Evolutionary conservation across 1,140 invertebrate species (phyloP), one percentile per base, ranked within the genome.

Genomic region (Eurosta solidaginis): DNA sequence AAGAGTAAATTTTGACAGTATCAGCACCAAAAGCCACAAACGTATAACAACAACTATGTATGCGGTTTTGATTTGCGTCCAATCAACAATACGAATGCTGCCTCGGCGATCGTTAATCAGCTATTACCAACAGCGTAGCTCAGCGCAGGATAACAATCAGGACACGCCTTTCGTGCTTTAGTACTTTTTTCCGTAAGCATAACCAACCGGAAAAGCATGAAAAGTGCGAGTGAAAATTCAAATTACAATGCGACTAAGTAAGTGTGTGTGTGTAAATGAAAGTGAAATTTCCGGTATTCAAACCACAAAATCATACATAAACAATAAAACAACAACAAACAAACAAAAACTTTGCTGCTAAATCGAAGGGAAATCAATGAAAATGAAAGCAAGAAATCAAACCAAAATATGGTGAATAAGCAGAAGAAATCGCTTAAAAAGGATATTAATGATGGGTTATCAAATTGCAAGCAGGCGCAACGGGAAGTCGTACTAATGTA

Each of bases 221-320:
- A 74, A 74, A 74, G 29, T 40, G 36, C 29, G n/a, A 68, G 59
- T 68, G 25, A 42, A 74, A 74, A 74, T 74, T 74, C 68, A 74
- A 74, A 74, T 74, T 42, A 42, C 40, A 74, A 14, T 10, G n/a
- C 36, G 12, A 22, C 7, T 25, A 44, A 33, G 17, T 45, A 29
- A 10, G 36, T 42, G 33, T 44, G 36, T 33, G 17, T 68, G 59
- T 74, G n/a, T 27, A 29, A 45, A 27, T 47, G 22, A 74, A 74
- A 74, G 73, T 25, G 40, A 74, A 45, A 74, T 74, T 74, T 74
- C 68, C 68, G 68, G 68, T 74, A 74, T 27, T 74, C 73, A 47
- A 47, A 40, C 6, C 20, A 45, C 44, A 45, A 45, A 45, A 45
- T 45, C 44, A 17, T 17, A 7, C 17, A 45, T 45, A 45, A 7